phyloP scores from a whole-genome alignment of 2,113 vertebrate species.

The Tautogolabrus adspersus region DNA sequence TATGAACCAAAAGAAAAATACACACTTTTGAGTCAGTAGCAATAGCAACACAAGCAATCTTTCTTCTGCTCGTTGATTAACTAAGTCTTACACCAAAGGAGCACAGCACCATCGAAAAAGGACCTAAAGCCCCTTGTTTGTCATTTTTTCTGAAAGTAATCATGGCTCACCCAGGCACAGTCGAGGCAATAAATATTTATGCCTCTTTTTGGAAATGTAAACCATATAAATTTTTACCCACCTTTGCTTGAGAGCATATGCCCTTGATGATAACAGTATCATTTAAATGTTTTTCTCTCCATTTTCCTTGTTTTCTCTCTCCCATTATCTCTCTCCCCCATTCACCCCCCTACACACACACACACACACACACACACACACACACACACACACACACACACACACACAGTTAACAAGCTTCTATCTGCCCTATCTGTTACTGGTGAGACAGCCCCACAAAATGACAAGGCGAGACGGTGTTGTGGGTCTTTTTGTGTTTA shows the following conservation, averaged over 20 bases:
- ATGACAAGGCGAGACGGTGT: constrained; percentile 66
- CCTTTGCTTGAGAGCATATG: constrained; percentile 61
- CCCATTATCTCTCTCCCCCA: constrained; percentile 51
- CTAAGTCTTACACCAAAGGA: constrained; percentile 55
- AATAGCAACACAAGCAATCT: constrained; percentile 52
- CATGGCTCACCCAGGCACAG: constrained; percentile 54
- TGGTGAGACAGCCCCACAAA: constrained; percentile 58
- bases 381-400: constrained; percentile 48
- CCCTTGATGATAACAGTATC: constrained; percentile 71
- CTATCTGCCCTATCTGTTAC: constrained; percentile 64
- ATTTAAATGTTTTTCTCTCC: constrained; percentile 72
- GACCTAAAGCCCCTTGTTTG: constrained; percentile 68
- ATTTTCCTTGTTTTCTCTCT: constrained; percentile 55
- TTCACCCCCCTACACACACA: constrained; percentile 24
- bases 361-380: constrained; percentile 50
- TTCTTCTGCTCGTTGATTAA: constrained; percentile 68
- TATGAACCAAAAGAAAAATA: constrained; percentile 58
- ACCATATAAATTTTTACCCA: constrained; percentile 60
- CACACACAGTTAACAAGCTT: constrained; percentile 73
- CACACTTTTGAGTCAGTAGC: constrained; percentile 53
- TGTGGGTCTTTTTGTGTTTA: constrained; percentile 1
- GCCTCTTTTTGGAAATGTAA: constrained; percentile 69
- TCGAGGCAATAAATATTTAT: constrained; percentile 72
- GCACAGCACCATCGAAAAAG: constrained; percentile 48
- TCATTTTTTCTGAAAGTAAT: constrained; percentile 72